Evolutionary conservation across 2,888 invertebrate species (phyloP), one percentile per base, ranked within the genome.

Genomic region (Drosophila multiciliata): DNA sequence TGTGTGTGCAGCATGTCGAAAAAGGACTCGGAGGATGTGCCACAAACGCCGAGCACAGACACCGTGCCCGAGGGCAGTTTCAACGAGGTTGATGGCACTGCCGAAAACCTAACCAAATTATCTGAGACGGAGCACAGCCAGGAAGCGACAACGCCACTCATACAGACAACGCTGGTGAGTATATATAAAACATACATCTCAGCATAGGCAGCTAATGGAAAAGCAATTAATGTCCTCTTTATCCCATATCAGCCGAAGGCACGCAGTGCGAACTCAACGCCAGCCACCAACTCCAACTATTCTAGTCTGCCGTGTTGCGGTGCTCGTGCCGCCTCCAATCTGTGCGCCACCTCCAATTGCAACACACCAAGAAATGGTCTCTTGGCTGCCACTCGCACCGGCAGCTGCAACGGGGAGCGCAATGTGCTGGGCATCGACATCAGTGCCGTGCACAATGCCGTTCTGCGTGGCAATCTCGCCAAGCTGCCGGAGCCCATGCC

Each of bases 141-240:
- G 87, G 78, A 84, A 80, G 72, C 74, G 52, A 79, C 75, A 48
- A 78, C 80, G 73, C 85, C 77, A 35, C 87, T 85, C 63, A 91
- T 87, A 72, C 90, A 97, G 94, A 97, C 97, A 66, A 97, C 97
- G 89, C 95, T 97, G 94, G 97, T 97, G 94, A 95, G 95, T 94
- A 83, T 69, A 38, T 11, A 50, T 29, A 35, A 40, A 17, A 26
- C 12, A 42, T 20, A 32, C 23, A 50, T 35, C 20, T 7, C 1
- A 45, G 20, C 20, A 23, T 15, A 4, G 20, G 7, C 8, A 36
- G n/a, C 38, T 74, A 75, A 75, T 75, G 61, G 68, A 72, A 87
- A 83, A 67, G 57, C 80, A 85, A 78, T 81, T 82, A 83, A 76
- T 73, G 53, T 48, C 45, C 45, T 32, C 45, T 42, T 35, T 26